Conservation (phyloP, 2,113 vertebrate genomes). For the Callionymus lyra region DNA sequence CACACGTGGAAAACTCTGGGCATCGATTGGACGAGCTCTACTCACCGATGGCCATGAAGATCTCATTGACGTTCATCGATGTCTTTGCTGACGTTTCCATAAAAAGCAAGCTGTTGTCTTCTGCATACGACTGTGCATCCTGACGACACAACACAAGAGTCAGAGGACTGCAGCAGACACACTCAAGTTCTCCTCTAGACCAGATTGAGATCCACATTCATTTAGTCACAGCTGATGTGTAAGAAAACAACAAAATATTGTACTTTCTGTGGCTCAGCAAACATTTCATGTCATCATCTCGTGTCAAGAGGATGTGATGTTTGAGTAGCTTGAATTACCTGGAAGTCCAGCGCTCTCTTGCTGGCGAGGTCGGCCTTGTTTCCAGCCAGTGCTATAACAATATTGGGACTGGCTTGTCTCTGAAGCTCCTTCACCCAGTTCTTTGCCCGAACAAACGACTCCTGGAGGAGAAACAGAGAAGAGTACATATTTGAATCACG, state of each 20-base stretch:
- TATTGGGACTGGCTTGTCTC: conserved; percentile 98
- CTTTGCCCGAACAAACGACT: conserved; percentile 97
- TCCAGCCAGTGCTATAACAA: conserved; percentile 98
- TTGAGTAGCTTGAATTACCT: conserved; percentile 71
- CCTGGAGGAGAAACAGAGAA: conserved; percentile 66
- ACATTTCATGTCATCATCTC: no score
- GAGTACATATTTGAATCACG: no score
- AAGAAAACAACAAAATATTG: not conserved
- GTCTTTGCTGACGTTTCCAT: conserved; percentile 98
- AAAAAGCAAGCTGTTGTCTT: conserved; percentile 98
- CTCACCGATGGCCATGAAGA: conserved; percentile 99
- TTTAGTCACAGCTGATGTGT: no score
- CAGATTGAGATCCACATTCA: not conserved
- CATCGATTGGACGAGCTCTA: not conserved
- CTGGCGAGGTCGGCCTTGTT: conserved; percentile 96
- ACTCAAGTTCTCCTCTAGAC: no score
- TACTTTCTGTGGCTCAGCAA: no score
- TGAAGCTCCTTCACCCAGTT: conserved; percentile 99
- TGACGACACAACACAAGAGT: conserved; percentile 29
- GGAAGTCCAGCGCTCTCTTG: conserved; percentile 95
- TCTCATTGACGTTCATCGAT: conserved; percentile 97
- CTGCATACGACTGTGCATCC: conserved; percentile 96
- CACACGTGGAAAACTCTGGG: no score
- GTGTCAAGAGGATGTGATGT: not conserved
- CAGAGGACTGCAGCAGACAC: no score